Percentiles rank a stretch among this genome's conserved stretches.
Conservation (phyloP, 2,888 invertebrate species). For the Alloplasta piceator region DNA sequence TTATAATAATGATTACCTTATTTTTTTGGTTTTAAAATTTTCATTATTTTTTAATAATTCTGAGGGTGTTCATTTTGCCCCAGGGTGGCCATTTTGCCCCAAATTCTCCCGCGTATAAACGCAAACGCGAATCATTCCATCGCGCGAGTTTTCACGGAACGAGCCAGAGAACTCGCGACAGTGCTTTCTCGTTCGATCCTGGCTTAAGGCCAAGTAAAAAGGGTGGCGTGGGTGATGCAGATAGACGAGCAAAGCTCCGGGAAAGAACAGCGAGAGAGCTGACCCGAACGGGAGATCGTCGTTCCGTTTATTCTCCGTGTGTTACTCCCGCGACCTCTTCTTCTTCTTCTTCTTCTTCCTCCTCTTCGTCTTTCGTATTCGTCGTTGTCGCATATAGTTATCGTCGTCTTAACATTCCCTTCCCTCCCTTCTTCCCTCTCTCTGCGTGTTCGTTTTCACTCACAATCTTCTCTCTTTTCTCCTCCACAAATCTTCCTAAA, state of each 20-base stretch:
- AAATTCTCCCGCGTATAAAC: not conserved
- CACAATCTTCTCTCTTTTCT: slow-evolving; percentile 35
- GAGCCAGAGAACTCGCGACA: slow-evolving; percentile 42
- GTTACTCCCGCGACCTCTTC: slow-evolving; percentile 69
- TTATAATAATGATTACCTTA: no score
- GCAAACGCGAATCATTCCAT: slow-evolving; percentile 49
- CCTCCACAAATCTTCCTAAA: slow-evolving; percentile 59
- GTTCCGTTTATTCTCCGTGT: slow-evolving; percentile 58
- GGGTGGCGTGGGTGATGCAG: slow-evolving; percentile 76
- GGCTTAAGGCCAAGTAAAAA: slow-evolving; percentile 70
- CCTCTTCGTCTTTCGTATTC: slow-evolving; percentile 54
- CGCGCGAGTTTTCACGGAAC: slow-evolving; percentile 57
- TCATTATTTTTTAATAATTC: no score
- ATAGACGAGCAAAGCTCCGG: slow-evolving; percentile 66
- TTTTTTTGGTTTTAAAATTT: not conserved
- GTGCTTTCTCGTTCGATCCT: slow-evolving; percentile 54
- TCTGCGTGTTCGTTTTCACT: slow-evolving; percentile 13
- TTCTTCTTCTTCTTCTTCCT: slow-evolving; percentile 52
- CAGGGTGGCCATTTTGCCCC: not conserved
- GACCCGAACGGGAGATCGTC: slow-evolving; percentile 69
- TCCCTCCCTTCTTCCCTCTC: slow-evolving; percentile 27
- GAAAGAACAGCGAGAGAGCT: slow-evolving; percentile 64
- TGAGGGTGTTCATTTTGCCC: not conserved
- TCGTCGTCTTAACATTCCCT: slow-evolving; percentile 15
- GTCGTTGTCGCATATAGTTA: slow-evolving; percentile 46